A percentile compares a stretch with the other conserved stretches of the same genome.
These are phyloP conservation scores for Chloroclysta siterata DNA, from an alignment of 2,888 invertebrate species.

Conservation along the genomic window DNA sequence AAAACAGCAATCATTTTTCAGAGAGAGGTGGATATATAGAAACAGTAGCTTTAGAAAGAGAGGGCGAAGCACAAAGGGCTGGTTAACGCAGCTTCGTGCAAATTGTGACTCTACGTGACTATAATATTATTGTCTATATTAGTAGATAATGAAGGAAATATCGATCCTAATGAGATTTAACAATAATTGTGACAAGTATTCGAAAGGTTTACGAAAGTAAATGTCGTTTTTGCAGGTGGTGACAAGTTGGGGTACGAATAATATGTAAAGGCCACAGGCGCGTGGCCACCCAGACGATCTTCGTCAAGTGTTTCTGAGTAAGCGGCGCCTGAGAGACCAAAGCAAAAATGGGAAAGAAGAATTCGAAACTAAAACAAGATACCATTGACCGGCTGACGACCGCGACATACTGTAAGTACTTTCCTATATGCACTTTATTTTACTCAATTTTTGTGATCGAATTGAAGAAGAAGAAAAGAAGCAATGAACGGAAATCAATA, in stretches of 20 bases:
- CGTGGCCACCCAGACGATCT: slow-evolving; percentile 48
- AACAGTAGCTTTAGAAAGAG: slow-evolving; percentile 46
- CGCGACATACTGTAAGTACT: slow-evolving; percentile 95
- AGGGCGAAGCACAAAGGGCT: slow-evolving; percentile 45
- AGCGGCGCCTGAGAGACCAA: slow-evolving; percentile 38
- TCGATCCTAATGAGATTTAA: slow-evolving; percentile 11
- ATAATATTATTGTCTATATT: slow-evolving; percentile 39
- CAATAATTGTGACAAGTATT: slow-evolving; percentile 9
- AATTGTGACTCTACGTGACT: slow-evolving; percentile 55
- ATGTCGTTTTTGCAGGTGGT: slow-evolving; percentile 61
- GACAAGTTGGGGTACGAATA: slow-evolving; percentile 54
- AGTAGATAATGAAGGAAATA: slow-evolving; percentile 23
- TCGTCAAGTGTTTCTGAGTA: slow-evolving; percentile 50
- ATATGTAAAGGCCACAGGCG: slow-evolving; percentile 70
- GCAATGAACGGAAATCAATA: too few relatives aligned
- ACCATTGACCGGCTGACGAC: slow-evolving; percentile 96
- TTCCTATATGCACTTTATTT: too few relatives aligned
- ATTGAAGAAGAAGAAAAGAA: not conserved
- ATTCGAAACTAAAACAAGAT: slow-evolving; percentile 97
- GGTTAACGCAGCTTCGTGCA: slow-evolving; percentile 54
- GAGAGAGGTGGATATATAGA: slow-evolving; percentile 52
- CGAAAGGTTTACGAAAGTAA: slow-evolving; percentile 5
- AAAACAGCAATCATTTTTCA: slow-evolving; percentile 75
- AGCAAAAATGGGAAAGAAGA: slow-evolving; percentile 95
- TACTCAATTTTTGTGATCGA: not conserved